Conservation (phyloP, 1,140 invertebrate species). For the Ladona fulva region DNA sequence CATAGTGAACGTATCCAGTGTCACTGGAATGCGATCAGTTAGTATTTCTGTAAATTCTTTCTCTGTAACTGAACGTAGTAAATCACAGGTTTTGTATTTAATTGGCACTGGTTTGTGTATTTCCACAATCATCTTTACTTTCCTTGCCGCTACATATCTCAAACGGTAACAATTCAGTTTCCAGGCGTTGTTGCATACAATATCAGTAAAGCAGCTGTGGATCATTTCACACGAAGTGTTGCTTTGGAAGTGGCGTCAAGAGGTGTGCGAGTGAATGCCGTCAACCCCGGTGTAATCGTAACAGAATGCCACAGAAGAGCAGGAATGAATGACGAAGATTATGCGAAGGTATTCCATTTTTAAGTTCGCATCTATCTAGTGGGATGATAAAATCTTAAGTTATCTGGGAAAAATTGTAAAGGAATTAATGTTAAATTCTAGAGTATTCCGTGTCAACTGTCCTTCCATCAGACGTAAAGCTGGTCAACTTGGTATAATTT, state of each 20-base stretch:
- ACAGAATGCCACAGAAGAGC: constrained; percentile 54
- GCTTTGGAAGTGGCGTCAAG: constrained; percentile 42
- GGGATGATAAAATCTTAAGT: too few relatives aligned
- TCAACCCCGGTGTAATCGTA: constrained; percentile 50
- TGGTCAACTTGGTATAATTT: too few relatives aligned
- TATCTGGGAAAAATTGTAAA: too few relatives aligned
- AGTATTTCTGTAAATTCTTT: background rate
- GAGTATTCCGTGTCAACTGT: too few relatives aligned
- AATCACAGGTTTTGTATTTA: background rate
- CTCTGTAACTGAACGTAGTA: background rate
- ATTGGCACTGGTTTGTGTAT: background rate
- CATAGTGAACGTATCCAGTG: constrained; percentile 86
- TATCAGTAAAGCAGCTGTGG: constrained; percentile 57
- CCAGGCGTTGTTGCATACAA: constrained; percentile 43
- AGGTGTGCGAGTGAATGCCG: constrained; percentile 54
- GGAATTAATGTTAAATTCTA: background rate
- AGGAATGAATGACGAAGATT: constrained; percentile 51
- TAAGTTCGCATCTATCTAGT: too few relatives aligned
- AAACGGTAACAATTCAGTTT: constrained; percentile 22
- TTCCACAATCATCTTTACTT: background rate
- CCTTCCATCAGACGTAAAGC: too few relatives aligned
- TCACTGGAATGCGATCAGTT: constrained; percentile 64
- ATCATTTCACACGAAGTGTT: constrained; percentile 55
- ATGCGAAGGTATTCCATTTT: constrained; percentile 39
- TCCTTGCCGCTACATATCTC: background rate